Base-by-base conservation (phyloP, 2,888 invertebrate species). In the Mesoligia furuncula region DNA sequence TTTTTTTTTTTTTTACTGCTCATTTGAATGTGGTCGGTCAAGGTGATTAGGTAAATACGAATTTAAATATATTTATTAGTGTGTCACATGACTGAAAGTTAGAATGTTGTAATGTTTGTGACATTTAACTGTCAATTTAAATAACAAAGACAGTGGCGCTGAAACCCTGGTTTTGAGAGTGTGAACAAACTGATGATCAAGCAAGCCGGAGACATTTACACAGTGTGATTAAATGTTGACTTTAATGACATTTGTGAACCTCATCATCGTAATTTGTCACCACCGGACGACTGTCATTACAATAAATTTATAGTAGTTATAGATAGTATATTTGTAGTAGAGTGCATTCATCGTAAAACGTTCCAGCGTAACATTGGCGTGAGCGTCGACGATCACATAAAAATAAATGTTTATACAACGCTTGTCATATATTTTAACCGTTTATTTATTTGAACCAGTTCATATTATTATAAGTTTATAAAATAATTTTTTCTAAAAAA, bases 1-100 rank as follows among this genome's bases (percentile, higher is more conserved):
- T 82, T 83, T 81, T 8, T 36, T 82, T 79, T 85, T 73, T 66
- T 64, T 54, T 69, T 67, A 79, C 45, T 13, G 39, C 70, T 77
- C 80, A 74, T 88, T 88, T 73, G 66, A 78, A 84, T 82, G 75
- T 75, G 88, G 67, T 83, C 80, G 86, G 80, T 87, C 88, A 88
- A 89, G 89, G 89, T 78, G 84, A 73, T 71, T 80, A 54, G 70
- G 76, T 85, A 82, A 81, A 76, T 65, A 69, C 15, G 51, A 75
- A 85, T 81, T 75, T 51, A 67, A 82, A 70, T 73, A 73, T 82
- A 54, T 73, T 70, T 74, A 59, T 71, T 62, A 61, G 54, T 57
- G 11, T 57, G n/a, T n/a, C 54, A 57, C n/a, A 57, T 54, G 24
- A 54, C 45, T 70, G 27, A 62, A 27, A 61, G 62, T 61, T 68